phyloP scores from a whole-genome alignment of 2,888 invertebrate species.

The Lepeophtheirus nordmannii region DNA sequence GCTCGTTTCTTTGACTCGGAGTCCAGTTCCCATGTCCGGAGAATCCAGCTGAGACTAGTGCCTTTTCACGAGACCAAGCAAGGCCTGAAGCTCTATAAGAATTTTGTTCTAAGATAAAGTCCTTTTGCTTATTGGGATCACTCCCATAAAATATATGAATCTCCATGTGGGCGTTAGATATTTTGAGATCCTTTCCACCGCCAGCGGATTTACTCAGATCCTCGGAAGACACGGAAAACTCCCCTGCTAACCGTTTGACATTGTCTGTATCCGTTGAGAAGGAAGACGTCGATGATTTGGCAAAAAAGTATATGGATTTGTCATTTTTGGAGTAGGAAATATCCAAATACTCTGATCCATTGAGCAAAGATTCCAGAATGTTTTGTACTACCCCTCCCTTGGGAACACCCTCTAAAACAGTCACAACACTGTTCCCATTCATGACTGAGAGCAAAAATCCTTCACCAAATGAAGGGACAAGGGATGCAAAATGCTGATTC shows the following conservation, averaged over 20 bases:
- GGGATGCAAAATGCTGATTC: constrained; percentile 25
- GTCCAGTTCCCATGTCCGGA: constrained; percentile 54
- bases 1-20: constrained; percentile 69
- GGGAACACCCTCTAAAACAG: constrained; percentile 59
- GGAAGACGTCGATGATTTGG: background rate
- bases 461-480: constrained; percentile 55
- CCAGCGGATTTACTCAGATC: constrained; percentile 28
- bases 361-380: constrained; percentile 80
- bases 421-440: constrained; percentile 70
- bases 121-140: constrained; percentile 73
- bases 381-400: constrained; percentile 32
- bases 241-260: constrained; percentile 21
- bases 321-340: constrained; percentile 62
- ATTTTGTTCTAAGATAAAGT: constrained; percentile 73
- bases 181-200: constrained; percentile 48
- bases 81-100: constrained; percentile 68
- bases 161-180: constrained; percentile 74
- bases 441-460: constrained; percentile 61
- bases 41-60: constrained; percentile 41
- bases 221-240: constrained; percentile 26
- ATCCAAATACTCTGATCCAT: constrained; percentile 67
- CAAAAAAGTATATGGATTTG: constrained; percentile 20
- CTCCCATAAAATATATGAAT: constrained; percentile 85
- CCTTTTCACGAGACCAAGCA: constrained; percentile 83
- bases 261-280: constrained; percentile 19